Base-by-base conservation (phyloP, 2,888 invertebrate species). In the Notodonta ziczac region DNA sequence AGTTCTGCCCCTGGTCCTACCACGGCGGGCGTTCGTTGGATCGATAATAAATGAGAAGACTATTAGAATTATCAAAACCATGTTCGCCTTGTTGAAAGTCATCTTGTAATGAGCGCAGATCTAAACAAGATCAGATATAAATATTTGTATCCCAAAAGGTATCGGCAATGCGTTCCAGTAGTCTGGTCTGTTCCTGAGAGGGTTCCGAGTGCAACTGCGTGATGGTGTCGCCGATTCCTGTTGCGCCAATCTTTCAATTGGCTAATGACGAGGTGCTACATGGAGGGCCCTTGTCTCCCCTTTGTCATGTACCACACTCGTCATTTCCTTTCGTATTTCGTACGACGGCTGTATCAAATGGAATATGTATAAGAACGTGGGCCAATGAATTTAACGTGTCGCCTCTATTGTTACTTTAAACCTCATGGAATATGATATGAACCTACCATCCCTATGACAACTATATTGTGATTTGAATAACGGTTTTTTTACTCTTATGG, bases 1-100 rank as follows among this genome's bases (percentile, higher is more conserved):
- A 58, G 96, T 96, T 76, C 97, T 95, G 72, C 96, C 94, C 77
- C 97, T 94, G 44, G 95, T 93, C 64, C 97, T 94, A 10, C 96
- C 97, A 77, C 97, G 95, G 56, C 97, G 94, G 4, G 95, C 96
- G 24, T 88, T 88, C 62, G 84, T 85, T 48, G 88, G 77, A 24
- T 78, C 76, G 50, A 85, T 67, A 48, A 86, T 70, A 69, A 82
- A 79, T 73, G 76, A 84, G 67, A 73, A 86, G 5, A 87, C 58
- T 24, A 88, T 60, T 3, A 89, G 62, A 51, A 89, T 60, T 58
- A 73, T 74, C 56, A 86, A 62, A 60, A 88, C 65, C 39, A 81
- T 59, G 61, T 80, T 81, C 39, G 78, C 66, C 72, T 81, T 86
- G 65, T 83, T 66, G 12, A 82, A 67, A 70, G 88, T 81, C 87